These are phyloP conservation scores for Cyclina sinensis DNA, from an alignment of 1,140 invertebrate genomes.

Conservation along the genomic window DNA sequence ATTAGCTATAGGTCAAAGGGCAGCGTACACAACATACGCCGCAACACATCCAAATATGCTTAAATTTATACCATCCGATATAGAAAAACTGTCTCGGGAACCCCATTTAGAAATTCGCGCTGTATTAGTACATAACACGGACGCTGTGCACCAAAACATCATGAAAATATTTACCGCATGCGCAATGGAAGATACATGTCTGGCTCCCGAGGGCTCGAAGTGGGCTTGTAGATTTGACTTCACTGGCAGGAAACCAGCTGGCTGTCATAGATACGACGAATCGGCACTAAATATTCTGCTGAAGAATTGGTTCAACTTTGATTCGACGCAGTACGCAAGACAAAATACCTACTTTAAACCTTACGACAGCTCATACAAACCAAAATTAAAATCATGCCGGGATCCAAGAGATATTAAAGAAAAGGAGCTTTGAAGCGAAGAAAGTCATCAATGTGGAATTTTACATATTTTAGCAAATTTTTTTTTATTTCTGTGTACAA, in stretches of 20 bases:
- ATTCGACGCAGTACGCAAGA: constrained; percentile 1
- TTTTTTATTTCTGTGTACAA: not conserved
- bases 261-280: constrained; percentile 64
- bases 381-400: constrained; percentile 48
- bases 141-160: constrained; percentile 47
- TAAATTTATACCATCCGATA: constrained; percentile 53
- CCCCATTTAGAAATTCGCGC: constrained; percentile 66
- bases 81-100: constrained; percentile 12
- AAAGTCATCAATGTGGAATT: no score
- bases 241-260: constrained; percentile 58
- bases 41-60: constrained; percentile 66
- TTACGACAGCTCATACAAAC: constrained; percentile 18
- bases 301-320: constrained; percentile 64
- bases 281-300: constrained; percentile 66
- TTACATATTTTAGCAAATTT: not conserved
- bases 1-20: constrained; percentile 31
- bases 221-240: constrained; percentile 62
- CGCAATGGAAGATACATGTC: constrained; percentile 57
- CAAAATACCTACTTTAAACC: constrained; percentile 51
- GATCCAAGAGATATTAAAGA: constrained; percentile 41
- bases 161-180: constrained; percentile 60
- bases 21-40: constrained; percentile 41
- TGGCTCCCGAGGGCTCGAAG: constrained; percentile 54
- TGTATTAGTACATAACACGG: constrained; percentile 57
- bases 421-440: constrained; percentile 36